Evolutionary conservation across 2,797 vertebrate genomes (phyloP), one percentile per base, ranked within the genome.

Genomic region (Typhlichthys subterraneus): DNA sequence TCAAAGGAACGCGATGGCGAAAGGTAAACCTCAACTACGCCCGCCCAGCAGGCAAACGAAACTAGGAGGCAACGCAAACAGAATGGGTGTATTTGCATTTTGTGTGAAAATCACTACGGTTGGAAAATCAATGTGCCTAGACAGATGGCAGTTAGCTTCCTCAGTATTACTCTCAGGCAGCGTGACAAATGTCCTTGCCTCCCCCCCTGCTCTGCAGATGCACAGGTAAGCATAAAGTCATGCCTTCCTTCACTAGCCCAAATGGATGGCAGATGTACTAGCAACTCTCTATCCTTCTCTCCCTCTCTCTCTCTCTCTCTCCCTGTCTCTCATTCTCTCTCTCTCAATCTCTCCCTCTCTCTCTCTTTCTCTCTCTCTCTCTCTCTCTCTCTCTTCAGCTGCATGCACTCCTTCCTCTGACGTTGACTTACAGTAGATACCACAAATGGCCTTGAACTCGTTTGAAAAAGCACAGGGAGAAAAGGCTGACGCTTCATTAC

Each of bases 101-200:
- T 76, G 81, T 87, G 82, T 80, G 82, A 85, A 90, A 89, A 90
- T 89, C 89, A 89, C 17, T 17, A 17, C 17, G 17, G 17, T 17
- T 17, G 17, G 82, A 85, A 90, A 89, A 90, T 89, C 89, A 89
- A 89, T 91, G 85, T 73, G 61, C 62, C 66, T 72, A 79, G 86
- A 86, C 88, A 90, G 89, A 89, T 90, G 88, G 87, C 63, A 63
- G 79, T 84, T 86, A 88, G 85, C 88, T 87, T 86, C 77, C 80
- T 85, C 76, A 73, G 77, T 82, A 82, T 90, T 87, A 90, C 87
- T 80, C 75, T 61, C 45, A 29, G 66, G 70, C 80, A 84, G 69
- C 70, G 69, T 85, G 83, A 90, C 81, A 83, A 89, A 90, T 86
- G 87, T 87, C 77, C 83, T 59, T 45, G 53, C 53, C 51, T 54